Percentiles rank a stretch among this genome's conserved stretches.
These are phyloP conservation scores for Cataglyphis rosenhaueri DNA, from an alignment of 2,888 invertebrate genomes.

Conservation along the genomic window DNA sequence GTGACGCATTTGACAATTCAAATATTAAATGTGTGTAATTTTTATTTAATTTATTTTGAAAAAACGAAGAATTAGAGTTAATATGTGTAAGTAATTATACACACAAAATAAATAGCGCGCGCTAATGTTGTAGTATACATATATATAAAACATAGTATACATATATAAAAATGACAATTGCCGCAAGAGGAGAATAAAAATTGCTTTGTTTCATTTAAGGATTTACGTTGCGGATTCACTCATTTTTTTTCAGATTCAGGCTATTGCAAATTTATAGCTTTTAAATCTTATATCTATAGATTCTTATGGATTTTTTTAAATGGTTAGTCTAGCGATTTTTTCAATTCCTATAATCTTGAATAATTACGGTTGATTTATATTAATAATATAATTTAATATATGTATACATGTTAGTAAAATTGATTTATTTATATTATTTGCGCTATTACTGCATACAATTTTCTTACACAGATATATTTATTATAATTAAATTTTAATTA, in stretches of 20 bases:
- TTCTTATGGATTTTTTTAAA: background rate
- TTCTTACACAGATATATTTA: background rate
- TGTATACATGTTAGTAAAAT: background rate
- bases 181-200: conserved; percentile 35
- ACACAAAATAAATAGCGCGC: too few species aligned
- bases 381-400: background rate
- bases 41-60: too few species aligned
- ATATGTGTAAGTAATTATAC: too few species aligned
- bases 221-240: conserved; percentile 57
- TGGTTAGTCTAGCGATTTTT: background rate
- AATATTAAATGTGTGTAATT: too few species aligned
- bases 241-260: background rate
- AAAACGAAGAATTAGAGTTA: too few species aligned
- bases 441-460: background rate
- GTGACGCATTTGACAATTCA: too few species aligned
- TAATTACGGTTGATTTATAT: conserved; percentile 5
- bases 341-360: background rate
- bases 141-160: too few species aligned
- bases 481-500: too few species aligned
- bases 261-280: conserved; percentile 1
- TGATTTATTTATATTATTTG: background rate
- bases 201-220: conserved; percentile 63
- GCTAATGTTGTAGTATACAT: too few species aligned
- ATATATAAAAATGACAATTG: conserved; percentile 56
- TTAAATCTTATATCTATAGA: background rate